Percentiles rank a stretch among this genome's conserved stretches.
Evolutionary conservation across 2,113 vertebrate genomes (phyloP).

Genomic region (Aphyosemion australe): DNA sequence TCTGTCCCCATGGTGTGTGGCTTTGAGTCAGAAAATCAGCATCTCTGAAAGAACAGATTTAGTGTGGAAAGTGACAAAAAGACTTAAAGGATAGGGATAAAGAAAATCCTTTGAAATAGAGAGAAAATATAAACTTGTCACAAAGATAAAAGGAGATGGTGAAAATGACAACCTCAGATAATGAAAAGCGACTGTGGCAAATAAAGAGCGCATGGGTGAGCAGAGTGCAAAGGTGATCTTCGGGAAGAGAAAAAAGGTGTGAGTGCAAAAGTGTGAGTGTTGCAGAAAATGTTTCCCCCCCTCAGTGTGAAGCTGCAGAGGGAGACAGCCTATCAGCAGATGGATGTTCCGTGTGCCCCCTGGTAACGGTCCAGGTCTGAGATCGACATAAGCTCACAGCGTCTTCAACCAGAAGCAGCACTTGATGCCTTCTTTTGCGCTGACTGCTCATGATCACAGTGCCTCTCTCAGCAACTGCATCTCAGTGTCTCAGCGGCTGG

Average conservation of each 20-base stretch:
- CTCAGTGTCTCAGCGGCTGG: constrained; percentile 22
- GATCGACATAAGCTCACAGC: constrained; percentile 28
- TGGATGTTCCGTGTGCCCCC: constrained; percentile 24
- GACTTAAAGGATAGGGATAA: constrained; percentile 38
- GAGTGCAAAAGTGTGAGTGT: constrained; percentile 8
- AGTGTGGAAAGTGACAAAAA: constrained; percentile 25
- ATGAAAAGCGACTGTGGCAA: constrained; percentile 51
- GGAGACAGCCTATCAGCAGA: constrained; percentile 20
- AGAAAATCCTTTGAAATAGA: constrained; percentile 45
- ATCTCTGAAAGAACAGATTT: constrained; percentile 36
- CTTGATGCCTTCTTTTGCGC: constrained; percentile 15
- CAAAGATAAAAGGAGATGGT: constrained; percentile 46
- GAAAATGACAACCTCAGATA: constrained; percentile 52
- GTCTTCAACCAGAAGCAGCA: constrained; percentile 28
- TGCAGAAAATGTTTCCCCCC: constrained; percentile 15
- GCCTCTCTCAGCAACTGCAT: constrained; percentile 12
- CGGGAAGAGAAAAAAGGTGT: constrained; percentile 11
- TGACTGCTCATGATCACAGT: constrained; percentile 29
- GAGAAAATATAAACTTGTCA: constrained; percentile 53
- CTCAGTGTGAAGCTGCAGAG: constrained; percentile 16
- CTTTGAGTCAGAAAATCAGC: constrained; percentile 28
- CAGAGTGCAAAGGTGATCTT: constrained; percentile 37
- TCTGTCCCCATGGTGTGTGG: constrained; percentile 12
- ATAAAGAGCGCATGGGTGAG: constrained; percentile 20
- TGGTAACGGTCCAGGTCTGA: constrained; percentile 16